Conservation (phyloP, 2,797 vertebrate species). For the Thunnus albacares region DNA sequence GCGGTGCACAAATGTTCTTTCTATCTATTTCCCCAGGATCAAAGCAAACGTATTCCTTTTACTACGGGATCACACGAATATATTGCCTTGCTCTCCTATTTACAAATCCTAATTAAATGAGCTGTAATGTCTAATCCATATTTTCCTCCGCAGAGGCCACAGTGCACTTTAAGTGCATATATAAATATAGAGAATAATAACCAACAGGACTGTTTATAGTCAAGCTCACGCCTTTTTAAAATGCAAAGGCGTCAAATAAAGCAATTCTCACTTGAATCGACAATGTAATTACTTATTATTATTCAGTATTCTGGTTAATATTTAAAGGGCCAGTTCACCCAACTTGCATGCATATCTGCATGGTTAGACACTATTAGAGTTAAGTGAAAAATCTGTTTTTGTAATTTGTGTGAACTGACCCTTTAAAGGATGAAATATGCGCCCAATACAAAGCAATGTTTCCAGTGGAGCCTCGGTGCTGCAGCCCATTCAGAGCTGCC, state of each 20-base stretch:
- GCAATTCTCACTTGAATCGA: background rate
- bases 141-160: background rate
- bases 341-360: background rate
- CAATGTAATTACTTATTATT: background rate
- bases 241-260: background rate
- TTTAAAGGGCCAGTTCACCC: conserved; percentile 5
- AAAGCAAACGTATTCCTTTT: conserved; percentile 48
- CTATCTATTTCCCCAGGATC: conserved; percentile 51
- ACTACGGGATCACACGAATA: conserved; percentile 23
- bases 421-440: conserved; percentile 18
- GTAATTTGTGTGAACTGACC: background rate
- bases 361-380: background rate
- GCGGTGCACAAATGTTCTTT: conserved; percentile 29
- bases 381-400: conserved; percentile 12
- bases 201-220: background rate
- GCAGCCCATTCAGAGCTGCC: conserved; percentile 45
- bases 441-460: conserved; percentile 15
- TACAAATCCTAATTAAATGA: conserved; percentile 48
- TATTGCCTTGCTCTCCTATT: conserved; percentile 15
- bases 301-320: background rate
- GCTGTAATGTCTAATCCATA: conserved; percentile 11
- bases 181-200: background rate
- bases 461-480: background rate
- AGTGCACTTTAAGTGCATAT: background rate
- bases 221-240: background rate